Evolutionary conservation across 2,888 invertebrate genomes (phyloP).

Genomic region (Anthophora plumipes): DNA sequence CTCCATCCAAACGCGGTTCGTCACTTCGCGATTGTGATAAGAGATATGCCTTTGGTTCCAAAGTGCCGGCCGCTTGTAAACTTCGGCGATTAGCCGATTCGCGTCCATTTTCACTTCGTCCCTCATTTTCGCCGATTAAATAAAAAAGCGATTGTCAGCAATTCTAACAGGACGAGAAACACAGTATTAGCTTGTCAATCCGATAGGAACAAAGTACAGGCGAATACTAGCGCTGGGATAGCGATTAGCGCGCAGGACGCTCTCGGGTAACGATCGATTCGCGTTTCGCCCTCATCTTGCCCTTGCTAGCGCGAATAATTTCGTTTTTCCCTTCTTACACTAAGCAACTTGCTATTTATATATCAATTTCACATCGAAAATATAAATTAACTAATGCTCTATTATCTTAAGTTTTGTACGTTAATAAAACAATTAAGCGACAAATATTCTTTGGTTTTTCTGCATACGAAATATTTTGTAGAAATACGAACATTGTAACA

Average conservation of each 20-base stretch:
- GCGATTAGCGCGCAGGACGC: conserved; percentile 82
- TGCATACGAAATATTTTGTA: neutral
- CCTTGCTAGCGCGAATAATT: conserved; percentile 80
- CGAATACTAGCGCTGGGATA: conserved; percentile 81
- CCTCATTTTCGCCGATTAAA: conserved; percentile 67
- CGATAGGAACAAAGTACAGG: conserved; percentile 75
- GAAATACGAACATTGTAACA: neutral
- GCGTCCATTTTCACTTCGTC: conserved; percentile 83
- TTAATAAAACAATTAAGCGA: neutral
- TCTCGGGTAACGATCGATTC: conserved; percentile 80
- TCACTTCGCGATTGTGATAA: conserved; percentile 84
- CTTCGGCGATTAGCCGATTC: conserved; percentile 82
- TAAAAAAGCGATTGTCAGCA: conserved; percentile 6
- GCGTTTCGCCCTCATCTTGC: conserved; percentile 78
- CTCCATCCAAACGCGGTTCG: conserved; percentile 84
- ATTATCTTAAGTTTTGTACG: neutral
- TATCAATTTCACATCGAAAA: neutral
- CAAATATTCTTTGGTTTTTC: neutral
- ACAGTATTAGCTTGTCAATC: conserved; percentile 60
- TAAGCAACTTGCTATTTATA: neutral
- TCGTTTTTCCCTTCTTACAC: conserved; percentile 33
- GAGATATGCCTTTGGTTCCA: conserved; percentile 84
- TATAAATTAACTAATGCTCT: neutral
- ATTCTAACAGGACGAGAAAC: conserved; percentile 27
- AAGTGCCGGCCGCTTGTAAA: conserved; percentile 82